A percentile compares a stretch with the other conserved stretches of the same genome.
phyloP scores from a whole-genome alignment of 2,888 invertebrate species.

The Junonia oenone region DNA sequence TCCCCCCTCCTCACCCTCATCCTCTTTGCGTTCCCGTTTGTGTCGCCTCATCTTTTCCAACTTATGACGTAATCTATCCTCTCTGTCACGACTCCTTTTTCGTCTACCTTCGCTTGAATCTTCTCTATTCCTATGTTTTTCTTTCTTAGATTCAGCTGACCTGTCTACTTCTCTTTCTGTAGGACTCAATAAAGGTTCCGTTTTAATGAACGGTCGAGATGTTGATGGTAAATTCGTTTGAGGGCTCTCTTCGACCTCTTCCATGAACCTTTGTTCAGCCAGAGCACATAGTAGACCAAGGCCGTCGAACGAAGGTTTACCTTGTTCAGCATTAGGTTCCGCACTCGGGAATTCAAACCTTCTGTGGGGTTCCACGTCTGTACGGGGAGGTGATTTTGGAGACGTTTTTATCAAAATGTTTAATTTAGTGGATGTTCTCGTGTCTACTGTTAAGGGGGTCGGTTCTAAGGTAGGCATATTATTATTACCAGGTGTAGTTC shows the following conservation, averaged over 20 bases:
- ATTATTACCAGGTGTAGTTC: constrained; percentile 60
- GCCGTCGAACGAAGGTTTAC: constrained; percentile 79
- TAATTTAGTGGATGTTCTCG: constrained; percentile 57
- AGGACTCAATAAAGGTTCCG: constrained; percentile 57
- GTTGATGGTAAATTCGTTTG: constrained; percentile 38
- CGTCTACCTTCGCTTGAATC: constrained; percentile 62
- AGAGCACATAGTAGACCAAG: constrained; percentile 89
- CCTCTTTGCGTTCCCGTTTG: constrained; percentile 58
- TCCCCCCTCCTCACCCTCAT: constrained; percentile 53
- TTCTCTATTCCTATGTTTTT: constrained; percentile 60
- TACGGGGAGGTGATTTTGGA: constrained; percentile 61
- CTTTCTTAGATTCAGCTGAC: constrained; percentile 50
- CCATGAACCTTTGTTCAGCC: constrained; percentile 90
- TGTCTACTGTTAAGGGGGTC: constrained; percentile 57
- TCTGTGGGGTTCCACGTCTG: constrained; percentile 52
- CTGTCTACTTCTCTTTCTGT: constrained; percentile 43
- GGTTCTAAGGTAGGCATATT: constrained; percentile 57
- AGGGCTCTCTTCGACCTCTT: constrained; percentile 81
- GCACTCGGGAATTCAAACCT: constrained; percentile 60
- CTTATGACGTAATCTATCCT: constrained; percentile 63
- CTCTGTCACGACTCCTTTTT: constrained; percentile 61
- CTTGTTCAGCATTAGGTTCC: constrained; percentile 45
- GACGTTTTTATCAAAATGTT: constrained; percentile 69
- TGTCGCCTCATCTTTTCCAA: constrained; percentile 69
- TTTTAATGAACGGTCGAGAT: constrained; percentile 60